Base-by-base conservation (phyloP, 2,888 invertebrate genomes). In the Leptinotarsa juncta region DNA sequence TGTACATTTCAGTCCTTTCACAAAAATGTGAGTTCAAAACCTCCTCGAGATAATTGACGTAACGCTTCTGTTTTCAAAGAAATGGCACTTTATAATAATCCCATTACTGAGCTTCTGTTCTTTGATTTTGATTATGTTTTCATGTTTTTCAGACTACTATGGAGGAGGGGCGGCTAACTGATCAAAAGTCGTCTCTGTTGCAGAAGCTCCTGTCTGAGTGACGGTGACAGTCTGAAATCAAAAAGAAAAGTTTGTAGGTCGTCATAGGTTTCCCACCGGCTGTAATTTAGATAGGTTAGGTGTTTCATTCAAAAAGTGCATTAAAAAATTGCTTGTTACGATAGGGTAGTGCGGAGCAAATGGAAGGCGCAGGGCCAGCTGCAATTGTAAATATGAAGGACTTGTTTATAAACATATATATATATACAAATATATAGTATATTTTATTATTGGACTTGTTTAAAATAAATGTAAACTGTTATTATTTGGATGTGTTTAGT, bases 171-270 rank as follows among this genome's bases (percentile, higher is more conserved):
- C 92, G 90, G 86, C 92, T 90, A 88, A 92, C 90, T 91, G 94
- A 94, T 91, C 93, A 93, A 81, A 92, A 90, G 85, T 94, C 95
- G 83, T 95, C 95, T 87, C 90, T 96, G 88, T 91, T 96, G 85
- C 95, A 95, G 90, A 95, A 96, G 89, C 91, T 96, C 87, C 90
- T 96, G 86, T 95, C 95, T 83, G 95, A 96, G 75, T 79, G 81
- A 79, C 80, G 77, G 74, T 79, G 75, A 14, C 20, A 15, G 3
- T 4, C 57, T 88, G 88, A 88, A 87, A 85, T 87, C 88, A 86
- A 88, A 88, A 87, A 86, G 86, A 88, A 86, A 87, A 88, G 86
- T 87, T 88, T 89, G 88, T 88, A 88, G 88, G 88, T 88, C 88
- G 88, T 88, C 87, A 87, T 86, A 84, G 85, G 86, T 87, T 85